A percentile compares a stretch with the other conserved stretches of the same genome.
These are phyloP conservation scores for Microplitis deprimator DNA, from an alignment of 2,888 invertebrate species.

Conservation along the genomic window DNA sequence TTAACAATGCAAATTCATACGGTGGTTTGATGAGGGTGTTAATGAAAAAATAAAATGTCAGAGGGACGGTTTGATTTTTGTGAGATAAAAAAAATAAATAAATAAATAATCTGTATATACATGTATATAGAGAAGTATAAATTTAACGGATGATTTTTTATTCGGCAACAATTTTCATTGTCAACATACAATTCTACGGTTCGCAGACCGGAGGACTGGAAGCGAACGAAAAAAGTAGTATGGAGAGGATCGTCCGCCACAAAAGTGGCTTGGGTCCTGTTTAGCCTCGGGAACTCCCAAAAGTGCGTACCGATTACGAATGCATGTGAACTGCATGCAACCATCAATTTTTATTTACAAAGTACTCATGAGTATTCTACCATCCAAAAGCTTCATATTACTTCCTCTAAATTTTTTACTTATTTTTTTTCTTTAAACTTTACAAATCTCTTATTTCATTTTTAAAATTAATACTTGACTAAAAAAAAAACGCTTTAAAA, in stretches of 20 bases:
- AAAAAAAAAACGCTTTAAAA: neutral
- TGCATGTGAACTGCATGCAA: slow-evolving; percentile 44
- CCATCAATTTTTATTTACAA: slow-evolving; percentile 50
- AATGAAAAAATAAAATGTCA: slow-evolving; percentile 40
- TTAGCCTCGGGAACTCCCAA: slow-evolving; percentile 55
- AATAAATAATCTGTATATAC: neutral
- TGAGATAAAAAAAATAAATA: slow-evolving; percentile 15
- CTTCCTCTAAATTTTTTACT: slow-evolving; percentile 10
- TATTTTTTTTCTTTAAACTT: slow-evolving; percentile 12
- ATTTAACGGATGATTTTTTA: slow-evolving; percentile 2
- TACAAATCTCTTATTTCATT: neutral
- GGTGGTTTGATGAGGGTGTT: slow-evolving; percentile 33
- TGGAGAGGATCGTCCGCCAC: slow-evolving; percentile 34
- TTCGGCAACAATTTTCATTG: slow-evolving; percentile 14
- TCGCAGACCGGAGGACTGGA: neutral
- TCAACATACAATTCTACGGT: neutral
- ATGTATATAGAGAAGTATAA: neutral
- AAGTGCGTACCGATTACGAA: slow-evolving; percentile 52
- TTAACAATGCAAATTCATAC: slow-evolving; percentile 36
- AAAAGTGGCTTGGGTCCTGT: slow-evolving; percentile 54
- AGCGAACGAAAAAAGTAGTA: slow-evolving; percentile 11
- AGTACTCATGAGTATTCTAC: slow-evolving; percentile 37
- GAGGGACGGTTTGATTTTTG: slow-evolving; percentile 27
- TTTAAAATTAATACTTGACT: neutral
- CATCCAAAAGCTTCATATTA: slow-evolving; percentile 25